Evolutionary conservation across 2,888 invertebrate species (phyloP).

Genomic region (Marronus borbonicus): DNA sequence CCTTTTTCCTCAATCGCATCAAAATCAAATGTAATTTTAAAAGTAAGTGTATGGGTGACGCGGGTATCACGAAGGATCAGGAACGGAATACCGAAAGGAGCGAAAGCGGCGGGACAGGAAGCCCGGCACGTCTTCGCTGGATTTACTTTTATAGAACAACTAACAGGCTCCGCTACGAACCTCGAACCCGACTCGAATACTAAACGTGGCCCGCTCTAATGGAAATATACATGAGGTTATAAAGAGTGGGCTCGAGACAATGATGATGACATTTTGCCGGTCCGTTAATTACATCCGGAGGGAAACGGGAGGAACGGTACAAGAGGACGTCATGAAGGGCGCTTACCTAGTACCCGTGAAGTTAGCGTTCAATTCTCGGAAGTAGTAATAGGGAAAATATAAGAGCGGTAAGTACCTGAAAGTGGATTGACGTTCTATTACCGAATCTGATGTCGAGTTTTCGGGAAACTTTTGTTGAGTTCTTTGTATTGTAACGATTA

Average conservation of each 20-base stretch:
- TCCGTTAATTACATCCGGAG: conserved; percentile 22
- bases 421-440: no score
- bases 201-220: conserved; percentile 66
- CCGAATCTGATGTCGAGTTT: no score
- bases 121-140: conserved; percentile 66
- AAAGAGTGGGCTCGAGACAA: conserved; percentile 58
- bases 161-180: conserved; percentile 67
- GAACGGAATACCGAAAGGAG: conserved; percentile 53
- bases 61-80: conserved; percentile 59
- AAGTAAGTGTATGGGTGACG: conserved; percentile 61
- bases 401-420: no score
- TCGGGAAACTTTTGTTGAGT: no score
- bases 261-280: conserved; percentile 47
- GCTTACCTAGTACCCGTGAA: neutral
- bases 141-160: conserved; percentile 70
- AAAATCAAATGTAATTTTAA: conserved; percentile 64
- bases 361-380: no score
- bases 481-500: no score
- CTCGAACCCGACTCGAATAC: conserved; percentile 65
- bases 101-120: conserved; percentile 63
- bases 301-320: no score
- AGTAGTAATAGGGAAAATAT: no score
- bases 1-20: conserved; percentile 38
- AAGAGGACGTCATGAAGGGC: neutral
- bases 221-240: conserved; percentile 69